Evolutionary conservation across 2,797 vertebrate genomes (phyloP).

Genomic region (Sebastes variabilis): DNA sequence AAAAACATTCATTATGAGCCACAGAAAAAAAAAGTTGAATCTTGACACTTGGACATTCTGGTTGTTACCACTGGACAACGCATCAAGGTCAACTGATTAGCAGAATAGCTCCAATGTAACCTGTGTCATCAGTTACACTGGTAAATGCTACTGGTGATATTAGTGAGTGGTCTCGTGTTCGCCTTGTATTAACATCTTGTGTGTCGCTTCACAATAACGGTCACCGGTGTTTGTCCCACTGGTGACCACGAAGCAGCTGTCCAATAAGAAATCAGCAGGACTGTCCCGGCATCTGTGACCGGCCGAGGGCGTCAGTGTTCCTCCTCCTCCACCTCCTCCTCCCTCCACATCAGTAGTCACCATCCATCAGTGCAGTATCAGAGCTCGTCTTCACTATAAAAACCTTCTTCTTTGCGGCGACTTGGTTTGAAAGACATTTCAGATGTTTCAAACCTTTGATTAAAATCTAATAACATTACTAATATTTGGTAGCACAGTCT

Average conservation of each 20-base stretch:
- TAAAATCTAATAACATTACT: conserved; percentile 3
- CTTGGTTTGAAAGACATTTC: conserved; percentile 1
- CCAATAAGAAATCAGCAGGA: conserved; percentile 1
- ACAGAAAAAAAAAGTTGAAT: neutral
- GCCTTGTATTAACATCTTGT: neutral
- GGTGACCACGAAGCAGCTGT: neutral
- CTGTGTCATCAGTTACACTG: neutral
- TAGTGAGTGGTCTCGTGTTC: conserved; percentile 5
- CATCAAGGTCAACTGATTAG: neutral
- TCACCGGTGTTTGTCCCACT: neutral
- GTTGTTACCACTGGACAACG: neutral
- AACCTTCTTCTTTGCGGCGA: conserved; percentile 3
- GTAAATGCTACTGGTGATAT: neutral
- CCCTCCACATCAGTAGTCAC: conserved; percentile 39
- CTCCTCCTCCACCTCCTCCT: neutral
- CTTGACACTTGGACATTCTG: neutral
- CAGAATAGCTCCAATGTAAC: neutral
- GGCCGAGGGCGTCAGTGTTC: neutral
- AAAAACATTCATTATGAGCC: neutral
- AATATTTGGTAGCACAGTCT: conserved; percentile 31
- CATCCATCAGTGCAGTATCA: conserved; percentile 59
- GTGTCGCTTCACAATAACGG: neutral
- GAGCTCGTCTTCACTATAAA: conserved; percentile 41
- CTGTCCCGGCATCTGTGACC: neutral
- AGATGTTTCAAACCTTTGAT: conserved; percentile 9